Evolutionary conservation across 2,797 vertebrate genomes (phyloP), one percentile per base, ranked within the genome.

Genomic region (Phrynocephalus vlangalii): DNA sequence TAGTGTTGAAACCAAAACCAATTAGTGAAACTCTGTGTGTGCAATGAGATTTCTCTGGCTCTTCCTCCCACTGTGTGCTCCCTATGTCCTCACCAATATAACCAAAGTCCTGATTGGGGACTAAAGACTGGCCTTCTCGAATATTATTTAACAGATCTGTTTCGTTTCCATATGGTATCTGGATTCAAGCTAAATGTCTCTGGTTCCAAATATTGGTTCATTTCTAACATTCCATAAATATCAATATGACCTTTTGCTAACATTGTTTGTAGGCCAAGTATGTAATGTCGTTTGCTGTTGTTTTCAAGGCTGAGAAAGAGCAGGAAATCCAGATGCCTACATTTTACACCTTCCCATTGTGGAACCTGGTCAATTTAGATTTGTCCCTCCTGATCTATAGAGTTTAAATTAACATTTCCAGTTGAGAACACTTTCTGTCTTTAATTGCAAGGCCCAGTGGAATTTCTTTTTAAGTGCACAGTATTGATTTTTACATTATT

Each of bases 401-500:
- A 76, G 79, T 90, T 91, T 91, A 91, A 92, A 88, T 90, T 92
- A 90, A 86, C 83, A 89, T 92, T 91, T 92, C 82, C 86, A 91
- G 83, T 90, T 91, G 82, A 90, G 87, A 90, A 87, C 90, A 78
- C 92, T 93, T 93, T 91, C 77, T 75, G 72, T 87, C 88, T 88
- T 90, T 91, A 92, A 89, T 86, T 92, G 85, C 77, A 80, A 83
- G 90, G 87, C 63, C 38, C 75, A 26, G 9, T 52, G 84, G 11
- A 50, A 63, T 86, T 82, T 94, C 77, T 67, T 84, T n/a, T 0
- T 48, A 92, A 86, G 83, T 16, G 52, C 52, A 24, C 83, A 81
- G 81, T 88, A 86, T 60, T 84, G 76, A 88, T 79, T 89, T 56
- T 89, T 83, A 63, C 84, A 50, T 83, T 83, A 87, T 86, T 75